Evolutionary conservation across 1,140 invertebrate species (phyloP).

Genomic region (Drosophila prosaltans): DNA sequence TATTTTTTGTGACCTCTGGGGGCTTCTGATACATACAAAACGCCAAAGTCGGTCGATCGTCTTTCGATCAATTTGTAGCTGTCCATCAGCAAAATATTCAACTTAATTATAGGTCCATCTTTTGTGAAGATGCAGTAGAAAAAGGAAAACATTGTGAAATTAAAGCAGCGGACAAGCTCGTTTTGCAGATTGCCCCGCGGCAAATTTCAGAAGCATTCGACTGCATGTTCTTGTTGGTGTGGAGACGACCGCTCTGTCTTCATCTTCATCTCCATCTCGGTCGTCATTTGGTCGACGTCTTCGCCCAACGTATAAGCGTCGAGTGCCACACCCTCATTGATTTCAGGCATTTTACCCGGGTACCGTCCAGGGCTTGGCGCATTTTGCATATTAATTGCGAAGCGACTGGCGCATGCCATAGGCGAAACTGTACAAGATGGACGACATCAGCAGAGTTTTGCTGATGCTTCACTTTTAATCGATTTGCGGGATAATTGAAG

Average conservation of each 20-base stretch:
- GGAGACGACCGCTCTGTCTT: constrained; percentile 20
- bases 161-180: constrained; percentile 42
- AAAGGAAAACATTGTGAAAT: constrained; percentile 50
- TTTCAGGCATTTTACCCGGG: constrained; percentile 67
- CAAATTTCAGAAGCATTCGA: constrained; percentile 78
- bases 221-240: constrained; percentile 53
- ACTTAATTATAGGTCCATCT: constrained; percentile 75
- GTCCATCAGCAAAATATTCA: constrained; percentile 68
- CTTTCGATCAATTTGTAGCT: constrained; percentile 78
- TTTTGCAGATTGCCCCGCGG: constrained; percentile 71
- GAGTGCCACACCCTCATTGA: constrained; percentile 74
- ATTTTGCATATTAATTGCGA: constrained; percentile 80
- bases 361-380: constrained; percentile 38
- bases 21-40: constrained; percentile 15
- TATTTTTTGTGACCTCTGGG: constrained; percentile 69
- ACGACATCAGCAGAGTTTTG: constrained; percentile 54
- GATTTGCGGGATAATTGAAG: constrained; percentile 72
- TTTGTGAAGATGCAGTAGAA: constrained; percentile 39
- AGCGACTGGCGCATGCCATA: constrained; percentile 72
- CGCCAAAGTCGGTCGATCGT: constrained; percentile 24
- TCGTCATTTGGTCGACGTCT: not conserved
- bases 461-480: constrained; percentile 59
- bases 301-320: constrained; percentile 58
- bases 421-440: constrained; percentile 68
- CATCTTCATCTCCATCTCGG: constrained; percentile 24